Base-by-base conservation (phyloP, 1,140 invertebrate genomes). In the Chlorops oryzae region DNA sequence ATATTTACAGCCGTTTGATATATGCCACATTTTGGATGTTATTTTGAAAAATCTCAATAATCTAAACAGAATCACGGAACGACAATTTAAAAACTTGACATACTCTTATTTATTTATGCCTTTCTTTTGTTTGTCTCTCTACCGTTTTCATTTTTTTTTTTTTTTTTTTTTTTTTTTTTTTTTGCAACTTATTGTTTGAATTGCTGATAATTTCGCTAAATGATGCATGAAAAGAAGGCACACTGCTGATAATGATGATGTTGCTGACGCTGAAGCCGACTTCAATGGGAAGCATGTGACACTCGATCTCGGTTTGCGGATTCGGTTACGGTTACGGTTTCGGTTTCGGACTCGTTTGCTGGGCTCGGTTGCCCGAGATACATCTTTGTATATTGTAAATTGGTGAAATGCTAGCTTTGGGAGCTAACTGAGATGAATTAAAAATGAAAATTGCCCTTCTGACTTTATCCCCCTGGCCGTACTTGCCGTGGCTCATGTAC, bases 401-500 rank as follows among this genome's bases (percentile, higher is more conserved):
- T 32, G 7, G 27, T n/a, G 27, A 9, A 7, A 13, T 9, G 7
- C 27, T 32, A 32, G 27, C n/a, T 32, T 32, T 32, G 27, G n/a
- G 27, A 13, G 27, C 27, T n/a, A 32, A 9, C 7, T 9, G n/a
- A 32, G 7, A 9, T 32, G 27, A 32, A 32, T 9, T 32, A 9
- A 32, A 32, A 13, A 32, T 32, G 7, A 32, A 32, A 13, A 32
- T 9, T 7, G n/a, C 7, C 27, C 27, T 32, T n/a, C n/a, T n/a
- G n/a, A n/a, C 5, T 41, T 5, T 41, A 24, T 54, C 41, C 28
- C 47, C 24, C 10, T 32, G 39, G 34, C 54, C 41, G 32, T 47
- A 41, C 39, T 39, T 27, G n/a, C 20, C 34, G 24, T 32, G 13
- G 50, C 55, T 47, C 37, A 40, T 32, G 40, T 57, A 51, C 23